phyloP scores from a whole-genome alignment of 2,113 vertebrate genomes.

The Nibea coibor region DNA sequence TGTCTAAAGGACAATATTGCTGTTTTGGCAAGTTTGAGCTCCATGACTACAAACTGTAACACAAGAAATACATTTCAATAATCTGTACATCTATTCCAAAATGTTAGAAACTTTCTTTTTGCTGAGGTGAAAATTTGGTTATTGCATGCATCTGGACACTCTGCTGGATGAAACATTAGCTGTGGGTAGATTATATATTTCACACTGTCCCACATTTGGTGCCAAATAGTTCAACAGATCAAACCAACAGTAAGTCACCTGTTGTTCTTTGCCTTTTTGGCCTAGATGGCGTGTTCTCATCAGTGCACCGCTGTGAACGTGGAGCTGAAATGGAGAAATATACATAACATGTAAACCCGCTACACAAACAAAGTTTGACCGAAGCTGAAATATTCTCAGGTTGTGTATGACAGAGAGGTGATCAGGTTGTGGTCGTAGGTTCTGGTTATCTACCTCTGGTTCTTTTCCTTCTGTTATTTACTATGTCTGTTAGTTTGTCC shows the following conservation, averaged over 20 bases:
- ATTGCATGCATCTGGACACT: neutral
- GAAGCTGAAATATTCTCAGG: neutral
- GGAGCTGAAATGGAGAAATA: slow-evolving; percentile 26
- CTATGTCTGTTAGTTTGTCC: neutral
- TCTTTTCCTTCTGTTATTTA: slow-evolving; percentile 35
- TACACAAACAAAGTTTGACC: neutral
- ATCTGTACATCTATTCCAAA: neutral
- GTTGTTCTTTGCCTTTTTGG: slow-evolving; percentile 40
- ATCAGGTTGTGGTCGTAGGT: neutral
- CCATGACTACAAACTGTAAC: neutral
- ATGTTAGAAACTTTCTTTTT: neutral
- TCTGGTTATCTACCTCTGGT: slow-evolving; percentile 32
- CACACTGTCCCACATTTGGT: neutral
- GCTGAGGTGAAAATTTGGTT: neutral
- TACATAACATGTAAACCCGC: neutral
- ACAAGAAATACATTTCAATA: neutral
- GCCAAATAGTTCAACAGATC: neutral
- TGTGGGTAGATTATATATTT: neutral
- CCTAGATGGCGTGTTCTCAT: slow-evolving; percentile 27
- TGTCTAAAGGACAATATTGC: neutral
- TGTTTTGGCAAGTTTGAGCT: neutral
- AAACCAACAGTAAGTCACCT: slow-evolving; percentile 49
- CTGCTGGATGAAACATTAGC: neutral
- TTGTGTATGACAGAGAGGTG: neutral
- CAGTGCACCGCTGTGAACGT: neutral